A percentile compares a stretch with the other conserved stretches of the same genome.
Evolutionary conservation across 2,113 vertebrate species (phyloP).

Genomic region (Oryzias curvinotus): DNA sequence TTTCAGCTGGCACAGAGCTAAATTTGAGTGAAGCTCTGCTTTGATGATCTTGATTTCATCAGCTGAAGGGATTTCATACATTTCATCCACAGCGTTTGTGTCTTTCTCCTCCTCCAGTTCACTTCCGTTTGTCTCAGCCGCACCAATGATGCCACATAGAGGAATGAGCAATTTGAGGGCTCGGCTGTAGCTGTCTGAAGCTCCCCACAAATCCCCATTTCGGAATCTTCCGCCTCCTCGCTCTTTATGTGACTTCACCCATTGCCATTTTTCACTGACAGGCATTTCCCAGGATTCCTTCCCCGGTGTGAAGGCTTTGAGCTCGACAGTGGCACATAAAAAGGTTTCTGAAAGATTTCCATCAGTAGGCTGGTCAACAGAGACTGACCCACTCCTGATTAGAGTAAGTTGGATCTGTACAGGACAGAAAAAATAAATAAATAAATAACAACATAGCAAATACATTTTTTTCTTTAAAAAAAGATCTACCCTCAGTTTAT

Average conservation of each 20-base stretch:
- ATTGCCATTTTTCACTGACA: constrained; percentile 76
- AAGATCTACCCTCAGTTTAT: background rate
- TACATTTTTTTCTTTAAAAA: background rate
- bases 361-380: constrained; percentile 8
- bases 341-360: constrained; percentile 13
- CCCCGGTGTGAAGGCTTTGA: constrained; percentile 75
- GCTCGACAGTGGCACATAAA: constrained; percentile 64
- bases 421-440: background rate
- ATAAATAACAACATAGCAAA: background rate
- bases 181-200: constrained; percentile 80
- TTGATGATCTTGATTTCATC: constrained; percentile 70
- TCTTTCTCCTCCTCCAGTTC: constrained; percentile 30
- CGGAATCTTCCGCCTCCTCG: constrained; percentile 80
- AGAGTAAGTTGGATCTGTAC: constrained; percentile 54
- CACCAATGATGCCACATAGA: constrained; percentile 38
- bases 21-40: constrained; percentile 83
- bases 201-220: constrained; percentile 80
- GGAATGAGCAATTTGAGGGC: constrained; percentile 83
- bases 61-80: constrained; percentile 24
- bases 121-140: background rate
- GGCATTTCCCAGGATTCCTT: constrained; percentile 84
- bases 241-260: constrained; percentile 76
- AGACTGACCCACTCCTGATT: constrained; percentile 15
- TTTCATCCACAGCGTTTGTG: constrained; percentile 2
- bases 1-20: constrained; percentile 86